These are phyloP conservation scores for Podarcis siculus DNA, from an alignment of 2,797 vertebrate species.

Conservation along the genomic window DNA sequence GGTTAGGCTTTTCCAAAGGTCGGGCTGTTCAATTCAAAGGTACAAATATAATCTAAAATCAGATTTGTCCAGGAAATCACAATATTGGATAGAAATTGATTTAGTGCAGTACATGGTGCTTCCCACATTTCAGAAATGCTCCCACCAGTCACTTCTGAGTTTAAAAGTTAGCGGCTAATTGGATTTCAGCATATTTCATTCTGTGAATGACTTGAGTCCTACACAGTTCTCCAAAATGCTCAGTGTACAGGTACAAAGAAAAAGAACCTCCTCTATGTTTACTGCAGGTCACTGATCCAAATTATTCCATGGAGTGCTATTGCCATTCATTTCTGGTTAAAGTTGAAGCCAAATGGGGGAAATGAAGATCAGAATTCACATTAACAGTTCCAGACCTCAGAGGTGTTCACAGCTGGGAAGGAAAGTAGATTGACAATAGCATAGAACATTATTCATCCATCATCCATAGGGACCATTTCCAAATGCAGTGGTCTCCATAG, in stretches of 20 bases:
- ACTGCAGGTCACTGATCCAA: background rate
- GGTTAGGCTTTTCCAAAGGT: slow-evolving; percentile 48
- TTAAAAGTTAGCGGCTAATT: background rate
- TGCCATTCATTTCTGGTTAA: slow-evolving; percentile 1
- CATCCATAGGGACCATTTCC: background rate
- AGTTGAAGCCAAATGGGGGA: background rate
- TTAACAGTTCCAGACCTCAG: slow-evolving; percentile 23
- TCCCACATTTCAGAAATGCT: background rate
- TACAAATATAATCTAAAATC: background rate
- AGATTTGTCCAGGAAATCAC: background rate
- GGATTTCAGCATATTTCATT: background rate
- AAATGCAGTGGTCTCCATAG: slow-evolving; percentile 19
- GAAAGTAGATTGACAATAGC: background rate
- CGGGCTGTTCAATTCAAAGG: background rate
- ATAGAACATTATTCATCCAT: background rate
- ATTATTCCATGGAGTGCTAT: background rate
- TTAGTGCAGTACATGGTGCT: background rate
- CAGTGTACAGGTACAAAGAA: background rate
- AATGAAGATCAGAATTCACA: slow-evolving; percentile 12
- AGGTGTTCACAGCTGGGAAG: background rate
- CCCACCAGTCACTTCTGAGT: background rate
- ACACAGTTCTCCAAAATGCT: background rate
- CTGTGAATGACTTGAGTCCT: background rate
- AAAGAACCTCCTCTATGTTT: background rate
- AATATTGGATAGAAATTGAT: background rate